A percentile compares a stretch with the other conserved stretches of the same genome.
These are phyloP conservation scores for Syngnathus floridae DNA, from an alignment of 2,113 vertebrate species.

Conservation along the genomic window DNA sequence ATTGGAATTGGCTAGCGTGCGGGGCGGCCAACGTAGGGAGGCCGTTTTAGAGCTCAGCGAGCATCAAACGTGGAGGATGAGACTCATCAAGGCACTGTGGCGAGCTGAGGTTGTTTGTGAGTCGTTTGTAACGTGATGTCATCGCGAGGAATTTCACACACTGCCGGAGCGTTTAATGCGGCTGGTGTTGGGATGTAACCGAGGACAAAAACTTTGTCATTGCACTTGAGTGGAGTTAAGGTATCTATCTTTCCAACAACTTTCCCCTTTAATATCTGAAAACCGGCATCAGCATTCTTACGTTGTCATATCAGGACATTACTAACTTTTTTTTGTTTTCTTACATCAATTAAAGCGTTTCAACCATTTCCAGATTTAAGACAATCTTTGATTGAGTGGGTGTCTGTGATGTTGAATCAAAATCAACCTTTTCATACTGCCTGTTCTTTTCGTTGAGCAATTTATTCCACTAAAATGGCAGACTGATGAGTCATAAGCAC, in stretches of 20 bases:
- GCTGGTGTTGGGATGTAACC: not conserved
- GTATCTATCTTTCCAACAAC: not conserved
- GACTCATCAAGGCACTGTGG: conserved; percentile 43
- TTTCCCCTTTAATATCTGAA: not conserved
- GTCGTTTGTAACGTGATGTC: not conserved
- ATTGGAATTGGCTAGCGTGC: conserved; percentile 59
- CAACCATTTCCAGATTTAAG: conserved; percentile 14
- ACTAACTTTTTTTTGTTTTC: too few species aligned
- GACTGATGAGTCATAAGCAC: conserved; percentile 17
- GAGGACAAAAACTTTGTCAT: not conserved
- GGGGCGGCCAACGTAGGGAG: conserved; percentile 32
- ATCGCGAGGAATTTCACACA: not conserved
- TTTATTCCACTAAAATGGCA: conserved; percentile 4
- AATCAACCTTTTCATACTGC: conserved; percentile 8
- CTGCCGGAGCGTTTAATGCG: not conserved
- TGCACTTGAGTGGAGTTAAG: not conserved
- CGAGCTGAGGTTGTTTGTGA: conserved; percentile 15
- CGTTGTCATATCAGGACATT: too few species aligned
- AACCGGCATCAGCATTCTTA: not conserved
- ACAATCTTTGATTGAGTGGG: not conserved
- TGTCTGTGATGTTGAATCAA: conserved; percentile 8
- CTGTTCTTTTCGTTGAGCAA: conserved; percentile 1
- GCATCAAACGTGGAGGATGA: conserved; percentile 47
- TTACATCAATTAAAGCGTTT: conserved; percentile 9
- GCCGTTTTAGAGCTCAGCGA: conserved; percentile 30